Base-by-base conservation (phyloP, 2,888 invertebrate genomes). In the Litoditis marina region DNA sequence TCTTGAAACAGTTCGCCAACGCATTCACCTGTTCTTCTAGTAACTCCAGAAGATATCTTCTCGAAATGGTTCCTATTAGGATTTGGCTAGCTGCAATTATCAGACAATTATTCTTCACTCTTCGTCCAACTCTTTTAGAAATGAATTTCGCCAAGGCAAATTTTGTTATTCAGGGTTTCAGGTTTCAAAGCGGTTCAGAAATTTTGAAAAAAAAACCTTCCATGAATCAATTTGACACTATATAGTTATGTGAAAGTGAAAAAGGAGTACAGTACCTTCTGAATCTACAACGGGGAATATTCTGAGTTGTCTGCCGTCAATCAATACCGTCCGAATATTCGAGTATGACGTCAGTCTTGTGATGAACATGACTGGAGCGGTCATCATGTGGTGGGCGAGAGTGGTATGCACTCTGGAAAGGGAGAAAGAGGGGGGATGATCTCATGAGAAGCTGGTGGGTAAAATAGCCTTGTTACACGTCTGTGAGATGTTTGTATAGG, bases 351-450 rank as follows among this genome's bases (percentile, higher is more conserved):
- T 93, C 27, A 73, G 63, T 65, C 90, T 89, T 82, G 93, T 80
- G 39, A 86, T 71, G 58, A 73, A 82, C 30, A 81, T 76, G 16
- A 85, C 83, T 8, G 84, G 82, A 8, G 80, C 78, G 22, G 93
- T 89, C 96, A 98, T 98, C 82, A 98, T 94, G 84, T 96, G 92
- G 85, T 95, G 94, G 16, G 94, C 96, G 36, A 64, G 70, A 42
- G 73, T 76, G 22, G 76, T 68, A 53, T 81, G 80, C 30, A 81
- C 77, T 30, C 81, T 80, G 56, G 54, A 73, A 58, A 30, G 6
- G 3, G 19, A n/a, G n/a, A n/a, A n/a, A n/a, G n/a, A n/a, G n/a
- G n/a, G n/a, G n/a, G n/a, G n/a, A n/a, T n/a, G n/a, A n/a, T n/a
- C n/a, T n/a, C n/a, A n/a, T n/a, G n/a, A n/a, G n/a, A n/a, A n/a